Conservation (phyloP, 2,888 invertebrate species). For the Chloromyia formosa region DNA sequence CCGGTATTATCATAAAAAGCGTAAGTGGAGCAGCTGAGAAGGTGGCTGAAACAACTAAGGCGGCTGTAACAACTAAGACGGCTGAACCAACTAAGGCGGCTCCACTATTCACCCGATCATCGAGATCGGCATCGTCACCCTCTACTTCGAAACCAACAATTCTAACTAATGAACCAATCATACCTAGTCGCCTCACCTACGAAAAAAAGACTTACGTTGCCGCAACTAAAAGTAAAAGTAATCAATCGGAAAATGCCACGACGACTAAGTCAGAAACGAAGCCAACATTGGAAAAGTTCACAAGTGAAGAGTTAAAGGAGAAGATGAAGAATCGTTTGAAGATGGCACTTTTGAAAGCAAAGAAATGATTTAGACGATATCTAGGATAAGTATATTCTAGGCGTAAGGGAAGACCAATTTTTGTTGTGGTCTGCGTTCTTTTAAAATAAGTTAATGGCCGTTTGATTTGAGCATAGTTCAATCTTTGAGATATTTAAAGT, state of each 20-base stretch:
- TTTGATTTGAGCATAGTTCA: no score
- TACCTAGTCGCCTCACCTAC: no score
- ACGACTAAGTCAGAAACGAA: constrained; percentile 15
- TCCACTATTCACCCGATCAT: neutral
- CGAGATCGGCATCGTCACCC: neutral
- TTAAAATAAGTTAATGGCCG: no score
- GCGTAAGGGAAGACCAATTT: no score
- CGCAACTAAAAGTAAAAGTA: neutral
- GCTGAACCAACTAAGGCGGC: neutral
- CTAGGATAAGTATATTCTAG: no score
- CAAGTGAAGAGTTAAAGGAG: constrained; percentile 58
- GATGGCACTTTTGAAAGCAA: constrained; percentile 56
- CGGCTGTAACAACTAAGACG: neutral
- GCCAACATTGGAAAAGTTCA: constrained; percentile 49
- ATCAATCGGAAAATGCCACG: neutral
- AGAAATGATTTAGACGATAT: constrained; percentile 27
- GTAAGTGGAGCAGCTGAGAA: no score
- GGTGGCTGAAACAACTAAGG: neutral
- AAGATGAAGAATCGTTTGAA: constrained; percentile 61
- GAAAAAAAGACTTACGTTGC: no score
- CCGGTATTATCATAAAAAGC: neutral
- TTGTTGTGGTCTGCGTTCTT: no score
- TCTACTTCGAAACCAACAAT: neutral
- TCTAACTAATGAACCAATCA: neutral
- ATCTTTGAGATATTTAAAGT: no score